phyloP scores from a whole-genome alignment of 2,797 vertebrate species.

The Lagodon rhomboides region DNA sequence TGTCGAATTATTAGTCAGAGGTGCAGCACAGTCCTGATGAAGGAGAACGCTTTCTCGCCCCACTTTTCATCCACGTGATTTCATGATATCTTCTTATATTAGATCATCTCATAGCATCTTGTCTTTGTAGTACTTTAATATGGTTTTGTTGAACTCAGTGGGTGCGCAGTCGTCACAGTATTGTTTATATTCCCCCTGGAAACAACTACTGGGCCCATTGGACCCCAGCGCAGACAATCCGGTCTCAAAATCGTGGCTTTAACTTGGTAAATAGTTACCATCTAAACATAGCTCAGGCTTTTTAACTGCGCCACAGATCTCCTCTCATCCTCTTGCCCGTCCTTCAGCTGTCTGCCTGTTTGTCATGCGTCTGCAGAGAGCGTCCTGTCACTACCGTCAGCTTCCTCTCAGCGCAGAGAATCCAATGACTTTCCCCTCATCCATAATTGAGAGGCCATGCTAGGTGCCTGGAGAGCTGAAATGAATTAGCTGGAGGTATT shows the following conservation, averaged over 20 bases:
- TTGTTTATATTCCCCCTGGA: neutral
- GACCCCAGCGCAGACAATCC: neutral
- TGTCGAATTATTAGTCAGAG: neutral
- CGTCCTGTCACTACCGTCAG: slow-evolving; percentile 68
- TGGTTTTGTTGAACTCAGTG: neutral
- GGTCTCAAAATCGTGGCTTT: neutral
- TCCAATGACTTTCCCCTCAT: slow-evolving; percentile 86
- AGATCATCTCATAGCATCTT: too few relatives aligned
- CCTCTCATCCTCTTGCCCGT: slow-evolving; percentile 26
- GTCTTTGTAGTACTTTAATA: neutral
- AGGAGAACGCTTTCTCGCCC: neutral
- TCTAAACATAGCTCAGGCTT: slow-evolving; percentile 14
- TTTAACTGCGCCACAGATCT: slow-evolving; percentile 17
- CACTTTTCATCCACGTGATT: neutral
- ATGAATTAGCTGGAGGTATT: slow-evolving; percentile 87
- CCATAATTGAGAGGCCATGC: slow-evolving; percentile 85
- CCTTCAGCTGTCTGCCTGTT: slow-evolving; percentile 70
- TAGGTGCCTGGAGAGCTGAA: slow-evolving; percentile 83
- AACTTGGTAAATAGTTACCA: neutral
- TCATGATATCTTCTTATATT: neutral
- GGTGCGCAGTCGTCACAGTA: neutral
- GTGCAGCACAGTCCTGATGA: neutral
- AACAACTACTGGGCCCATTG: neutral
- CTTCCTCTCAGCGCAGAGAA: slow-evolving; percentile 76
- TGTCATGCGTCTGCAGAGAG: slow-evolving; percentile 69